Evolutionary conservation across 2,113 vertebrate genomes (phyloP).

Genomic region (Antennarius striatus): DNA sequence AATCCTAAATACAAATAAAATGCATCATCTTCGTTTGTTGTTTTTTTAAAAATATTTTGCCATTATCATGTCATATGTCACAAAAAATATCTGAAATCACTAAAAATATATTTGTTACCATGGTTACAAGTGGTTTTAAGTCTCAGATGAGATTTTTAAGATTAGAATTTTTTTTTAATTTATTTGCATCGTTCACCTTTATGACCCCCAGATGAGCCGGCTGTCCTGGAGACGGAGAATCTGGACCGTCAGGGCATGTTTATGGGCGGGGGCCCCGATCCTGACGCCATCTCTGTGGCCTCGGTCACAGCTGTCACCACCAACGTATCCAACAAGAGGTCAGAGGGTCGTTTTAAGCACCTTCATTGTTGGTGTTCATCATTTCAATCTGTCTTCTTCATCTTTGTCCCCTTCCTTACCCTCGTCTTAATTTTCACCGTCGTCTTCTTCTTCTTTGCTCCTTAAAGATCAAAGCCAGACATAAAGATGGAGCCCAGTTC

Average conservation of each 20-base stretch:
- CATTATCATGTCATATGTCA: no score
- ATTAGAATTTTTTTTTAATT: no score
- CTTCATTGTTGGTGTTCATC: not conserved
- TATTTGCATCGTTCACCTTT: not conserved
- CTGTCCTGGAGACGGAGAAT: slow-evolving; percentile 91
- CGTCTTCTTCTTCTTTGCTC: not conserved
- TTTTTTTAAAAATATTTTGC: no score
- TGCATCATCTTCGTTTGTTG: no score
- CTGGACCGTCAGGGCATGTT: slow-evolving; percentile 82
- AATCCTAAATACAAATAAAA: not conserved
- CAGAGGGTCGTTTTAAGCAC: not conserved
- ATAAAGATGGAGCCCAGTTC: slow-evolving; percentile 97
- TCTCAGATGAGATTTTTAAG: no score
- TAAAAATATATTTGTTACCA: no score
- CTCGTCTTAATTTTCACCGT: not conserved
- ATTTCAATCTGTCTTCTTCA: not conserved
- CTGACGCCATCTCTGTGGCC: slow-evolving; percentile 90
- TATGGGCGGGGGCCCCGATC: slow-evolving; percentile 81
- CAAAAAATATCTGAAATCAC: no score
- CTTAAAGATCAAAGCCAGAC: slow-evolving; percentile 91
- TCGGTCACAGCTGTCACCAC: slow-evolving; percentile 96
- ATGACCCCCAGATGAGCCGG: slow-evolving; percentile 85
- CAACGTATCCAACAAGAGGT: slow-evolving; percentile 98
- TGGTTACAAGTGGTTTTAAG: no score
- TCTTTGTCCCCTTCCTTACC: no score